These are phyloP conservation scores for Aurelia aurita complex sp. Pacific DNA, from an alignment of 30 jellyfish, hydroid and myxozoan genomes.

Conservation along the genomic window DNA sequence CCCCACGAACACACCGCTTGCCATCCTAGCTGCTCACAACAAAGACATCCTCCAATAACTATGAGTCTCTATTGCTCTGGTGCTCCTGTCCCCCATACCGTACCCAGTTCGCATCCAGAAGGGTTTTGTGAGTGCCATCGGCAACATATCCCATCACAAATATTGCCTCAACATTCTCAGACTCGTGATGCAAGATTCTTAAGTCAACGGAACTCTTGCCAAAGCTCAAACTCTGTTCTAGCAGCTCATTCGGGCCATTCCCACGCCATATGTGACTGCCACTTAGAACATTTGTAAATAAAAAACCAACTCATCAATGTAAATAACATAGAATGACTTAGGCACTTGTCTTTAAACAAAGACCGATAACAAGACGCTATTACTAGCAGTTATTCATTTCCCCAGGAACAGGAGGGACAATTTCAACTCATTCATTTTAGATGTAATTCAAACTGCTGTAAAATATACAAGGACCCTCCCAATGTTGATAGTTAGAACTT, in stretches of 20 bases:
- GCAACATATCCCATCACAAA: constrained; percentile 38
- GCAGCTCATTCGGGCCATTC: constrained; percentile 38
- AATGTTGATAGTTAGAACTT: too few species aligned
- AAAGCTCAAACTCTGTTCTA: constrained; percentile 26
- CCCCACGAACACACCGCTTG: constrained; percentile 27
- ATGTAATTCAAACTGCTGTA: too few species aligned
- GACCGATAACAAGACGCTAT: background rate
- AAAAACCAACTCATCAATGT: constrained; percentile 7
- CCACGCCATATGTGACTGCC: constrained; percentile 64
- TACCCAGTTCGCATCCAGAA: constrained; percentile 33
- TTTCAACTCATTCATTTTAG: too few species aligned
- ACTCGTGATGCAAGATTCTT: constrained; percentile 45
- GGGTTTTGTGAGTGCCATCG: constrained; percentile 64
- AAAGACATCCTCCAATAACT: constrained; percentile 37
- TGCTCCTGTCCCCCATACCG: constrained; percentile 31
- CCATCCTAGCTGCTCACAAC: constrained; percentile 38
- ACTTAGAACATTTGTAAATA: constrained; percentile 46
- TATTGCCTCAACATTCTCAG: constrained; percentile 47
- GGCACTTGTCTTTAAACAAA: constrained; percentile 28
- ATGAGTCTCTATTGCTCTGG: constrained; percentile 39
- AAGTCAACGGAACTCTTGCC: constrained; percentile 44
- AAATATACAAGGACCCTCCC: too few species aligned
- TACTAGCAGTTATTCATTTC: too few species aligned
- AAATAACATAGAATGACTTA: background rate
- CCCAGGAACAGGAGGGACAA: too few species aligned